These are phyloP conservation scores for Sepioteuthis lessoniana DNA, from an alignment of 2,888 invertebrate species.

Conservation along the genomic window DNA sequence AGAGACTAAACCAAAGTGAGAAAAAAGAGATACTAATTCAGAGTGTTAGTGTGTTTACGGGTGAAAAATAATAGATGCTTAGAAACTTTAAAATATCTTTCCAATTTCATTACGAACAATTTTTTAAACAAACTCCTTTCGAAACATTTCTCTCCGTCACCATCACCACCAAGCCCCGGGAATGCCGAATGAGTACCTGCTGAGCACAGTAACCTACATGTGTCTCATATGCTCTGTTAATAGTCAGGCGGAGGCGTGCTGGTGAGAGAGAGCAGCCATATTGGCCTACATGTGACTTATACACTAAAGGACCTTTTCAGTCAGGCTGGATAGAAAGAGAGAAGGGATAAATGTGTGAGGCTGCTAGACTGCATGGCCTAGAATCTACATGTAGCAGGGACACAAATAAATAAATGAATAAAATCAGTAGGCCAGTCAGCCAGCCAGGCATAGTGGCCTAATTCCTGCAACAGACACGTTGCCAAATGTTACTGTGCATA, in stretches of 20 bases:
- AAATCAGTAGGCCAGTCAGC: neutral
- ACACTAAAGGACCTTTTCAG: neutral
- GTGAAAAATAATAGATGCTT: too few relatives aligned
- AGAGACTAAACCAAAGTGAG: too few relatives aligned
- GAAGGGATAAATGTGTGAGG: neutral
- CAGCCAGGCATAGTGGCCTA: constrained; percentile 6
- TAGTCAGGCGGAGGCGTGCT: neutral
- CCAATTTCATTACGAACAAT: neutral
- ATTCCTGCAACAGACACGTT: neutral
- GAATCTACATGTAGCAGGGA: neutral
- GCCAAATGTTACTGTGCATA: neutral
- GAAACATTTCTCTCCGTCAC: neutral
- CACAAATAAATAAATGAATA: neutral
- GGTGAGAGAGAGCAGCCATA: neutral
- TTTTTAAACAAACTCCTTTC: neutral
- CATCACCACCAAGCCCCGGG: rapidly evolving
- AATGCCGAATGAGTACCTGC: neutral
- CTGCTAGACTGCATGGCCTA: neutral
- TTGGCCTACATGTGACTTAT: constrained; percentile 13
- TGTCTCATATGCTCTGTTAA: neutral
- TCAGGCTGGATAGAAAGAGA: neutral
- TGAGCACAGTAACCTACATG: constrained; percentile 25
- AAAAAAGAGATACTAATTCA: too few relatives aligned
- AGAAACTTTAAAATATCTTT: neutral
- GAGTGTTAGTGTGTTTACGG: too few relatives aligned